A percentile compares a stretch with the other conserved stretches of the same genome.
These are phyloP conservation scores for Anthopleura xanthogrammica DNA, from an alignment of 92 coral and sea anemone genomes.

Conservation along the genomic window DNA sequence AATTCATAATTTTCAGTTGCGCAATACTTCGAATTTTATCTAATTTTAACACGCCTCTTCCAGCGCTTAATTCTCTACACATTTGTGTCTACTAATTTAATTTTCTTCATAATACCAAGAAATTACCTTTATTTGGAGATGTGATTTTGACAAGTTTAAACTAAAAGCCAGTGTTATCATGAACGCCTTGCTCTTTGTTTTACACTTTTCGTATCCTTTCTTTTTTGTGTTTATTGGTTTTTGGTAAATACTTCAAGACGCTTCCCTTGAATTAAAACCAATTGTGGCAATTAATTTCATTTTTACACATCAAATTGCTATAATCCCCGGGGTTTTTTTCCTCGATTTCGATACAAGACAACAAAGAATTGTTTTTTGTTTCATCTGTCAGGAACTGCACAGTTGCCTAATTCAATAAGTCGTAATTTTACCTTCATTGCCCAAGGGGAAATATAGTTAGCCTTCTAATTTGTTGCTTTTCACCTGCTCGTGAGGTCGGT, in stretches of 20 bases:
- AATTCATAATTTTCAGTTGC: too few species aligned
- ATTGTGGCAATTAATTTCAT: not conserved
- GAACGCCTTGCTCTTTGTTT: not conserved
- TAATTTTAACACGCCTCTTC: too few species aligned
- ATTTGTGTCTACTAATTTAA: too few species aligned
- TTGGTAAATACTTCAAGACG: constrained; percentile 8
- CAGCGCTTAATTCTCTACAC: too few species aligned
- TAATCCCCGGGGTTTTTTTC: not conserved
- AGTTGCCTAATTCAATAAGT: not conserved
- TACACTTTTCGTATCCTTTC: not conserved
- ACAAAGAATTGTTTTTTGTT: not conserved
- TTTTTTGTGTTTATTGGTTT: not conserved
- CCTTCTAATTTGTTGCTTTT: not conserved
- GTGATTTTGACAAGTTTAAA: not conserved
- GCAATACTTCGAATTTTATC: too few species aligned
- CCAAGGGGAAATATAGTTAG: not conserved
- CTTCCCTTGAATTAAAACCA: not conserved
- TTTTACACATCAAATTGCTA: not conserved
- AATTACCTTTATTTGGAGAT: not conserved
- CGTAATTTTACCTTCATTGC: not conserved
- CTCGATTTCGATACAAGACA: not conserved
- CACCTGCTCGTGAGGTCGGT: not conserved
- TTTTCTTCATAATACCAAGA: too few species aligned
- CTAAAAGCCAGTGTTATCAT: not conserved
- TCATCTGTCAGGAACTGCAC: not conserved